Percentiles rank a stretch among this genome's conserved stretches.
Conservation (phyloP, 2,113 vertebrate species). For the Saccopteryx leptura region DNA sequence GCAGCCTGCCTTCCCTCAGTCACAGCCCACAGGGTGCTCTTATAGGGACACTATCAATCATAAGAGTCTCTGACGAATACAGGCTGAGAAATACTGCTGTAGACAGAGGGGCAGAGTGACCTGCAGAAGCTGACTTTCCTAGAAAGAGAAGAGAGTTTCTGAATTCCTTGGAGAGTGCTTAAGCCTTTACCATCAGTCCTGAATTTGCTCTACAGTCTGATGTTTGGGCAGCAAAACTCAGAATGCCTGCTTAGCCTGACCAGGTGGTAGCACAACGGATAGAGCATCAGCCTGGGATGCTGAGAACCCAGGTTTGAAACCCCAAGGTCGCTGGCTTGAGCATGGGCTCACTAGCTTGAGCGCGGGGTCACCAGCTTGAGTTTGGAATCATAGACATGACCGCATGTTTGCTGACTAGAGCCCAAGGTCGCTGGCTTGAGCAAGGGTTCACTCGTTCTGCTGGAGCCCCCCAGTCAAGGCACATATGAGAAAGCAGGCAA, state of each 20-base stretch:
- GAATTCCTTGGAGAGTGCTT: not conserved
- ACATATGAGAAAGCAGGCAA: no score
- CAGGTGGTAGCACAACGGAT: no score
- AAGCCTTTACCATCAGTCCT: not conserved
- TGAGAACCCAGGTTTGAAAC: no score
- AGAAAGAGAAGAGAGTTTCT: conserved; percentile 14
- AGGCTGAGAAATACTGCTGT: not conserved
- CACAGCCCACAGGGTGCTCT: not conserved
- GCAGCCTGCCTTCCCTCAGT: not conserved
- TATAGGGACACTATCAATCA: not conserved
- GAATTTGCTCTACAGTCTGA: not conserved
- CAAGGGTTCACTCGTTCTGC: no score
- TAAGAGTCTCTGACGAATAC: not conserved
- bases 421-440: no score
- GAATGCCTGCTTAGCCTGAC: not conserved
- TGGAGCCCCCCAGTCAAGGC: no score
- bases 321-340: no score
- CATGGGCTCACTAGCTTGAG: no score
- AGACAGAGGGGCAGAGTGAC: not conserved
- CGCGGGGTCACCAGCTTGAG: no score
- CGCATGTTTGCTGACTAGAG: no score
- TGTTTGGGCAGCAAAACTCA: not conserved
- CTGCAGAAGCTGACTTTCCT: conserved; percentile 33
- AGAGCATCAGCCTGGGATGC: no score
- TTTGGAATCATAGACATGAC: no score